Percentiles rank a stretch among this genome's conserved stretches.
These are phyloP conservation scores for Acromyrmex heyeri DNA, from an alignment of 1,140 invertebrate species.

Conservation along the genomic window DNA sequence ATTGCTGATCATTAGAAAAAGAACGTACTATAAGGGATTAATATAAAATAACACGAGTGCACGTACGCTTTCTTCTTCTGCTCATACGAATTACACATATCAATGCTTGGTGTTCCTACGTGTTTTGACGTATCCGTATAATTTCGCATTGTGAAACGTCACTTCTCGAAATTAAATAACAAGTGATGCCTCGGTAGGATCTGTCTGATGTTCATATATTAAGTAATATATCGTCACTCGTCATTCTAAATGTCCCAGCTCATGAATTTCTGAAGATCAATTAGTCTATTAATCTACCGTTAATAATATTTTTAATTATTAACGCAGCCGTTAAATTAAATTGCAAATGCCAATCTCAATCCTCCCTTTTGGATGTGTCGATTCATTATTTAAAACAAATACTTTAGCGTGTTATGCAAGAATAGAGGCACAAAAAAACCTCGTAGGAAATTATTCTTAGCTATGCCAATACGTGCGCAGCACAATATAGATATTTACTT, in stretches of 20 bases:
- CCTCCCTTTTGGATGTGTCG: neutral
- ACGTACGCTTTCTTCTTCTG: neutral
- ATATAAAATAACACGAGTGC: conserved; percentile 42
- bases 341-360: conserved; percentile 6
- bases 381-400: neutral
- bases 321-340: conserved; percentile 22
- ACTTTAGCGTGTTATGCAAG: neutral
- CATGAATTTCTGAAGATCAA: conserved; percentile 17
- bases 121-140: neutral
- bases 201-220: neutral
- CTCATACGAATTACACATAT: conserved; percentile 20
- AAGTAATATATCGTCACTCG: neutral
- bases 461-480: neutral
- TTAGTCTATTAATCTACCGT: neutral
- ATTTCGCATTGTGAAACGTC: neutral
- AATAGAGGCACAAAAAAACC: conserved; percentile 12
- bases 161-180: conserved; percentile 23
- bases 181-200: neutral
- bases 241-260: conserved; percentile 19
- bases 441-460: conserved; percentile 27
- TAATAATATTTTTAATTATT: conserved; percentile 16
- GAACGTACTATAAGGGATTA: neutral
- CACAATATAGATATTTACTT: conserved; percentile 19
- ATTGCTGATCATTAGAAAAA: too few relatives aligned
- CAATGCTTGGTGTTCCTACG: neutral